Evolutionary conservation across 2,888 invertebrate genomes (phyloP).

Genomic region (Dicycla oo): DNA sequence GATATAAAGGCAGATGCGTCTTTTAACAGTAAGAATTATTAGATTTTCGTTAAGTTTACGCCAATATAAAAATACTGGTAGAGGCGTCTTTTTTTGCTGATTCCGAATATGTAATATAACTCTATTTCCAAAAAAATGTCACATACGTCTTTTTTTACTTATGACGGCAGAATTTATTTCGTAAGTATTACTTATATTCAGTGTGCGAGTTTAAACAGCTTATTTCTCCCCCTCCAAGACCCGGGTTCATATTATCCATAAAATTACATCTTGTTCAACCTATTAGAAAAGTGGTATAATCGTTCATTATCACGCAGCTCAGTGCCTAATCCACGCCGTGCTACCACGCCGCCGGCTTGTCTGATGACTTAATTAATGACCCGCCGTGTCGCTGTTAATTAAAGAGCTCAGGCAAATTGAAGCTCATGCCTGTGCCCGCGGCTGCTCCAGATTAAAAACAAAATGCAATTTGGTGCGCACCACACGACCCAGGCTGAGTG

Average conservation of each 20-base stretch:
- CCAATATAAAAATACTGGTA: too few relatives aligned
- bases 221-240: constrained; percentile 4
- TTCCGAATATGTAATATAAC: too few relatives aligned
- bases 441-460: constrained; percentile 85
- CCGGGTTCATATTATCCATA: constrained; percentile 45
- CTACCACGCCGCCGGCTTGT: constrained; percentile 80
- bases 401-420: constrained; percentile 88
- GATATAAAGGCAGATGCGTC: too few relatives aligned
- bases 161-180: too few relatives aligned
- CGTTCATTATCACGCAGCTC: constrained; percentile 81
- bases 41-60: too few relatives aligned
- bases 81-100: too few relatives aligned
- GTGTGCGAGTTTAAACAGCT: constrained; percentile 16
- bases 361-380: constrained; percentile 90
- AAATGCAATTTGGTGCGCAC: constrained; percentile 83
- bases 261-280: constrained; percentile 55
- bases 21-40: too few relatives aligned
- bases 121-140: too few relatives aligned
- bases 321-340: constrained; percentile 81
- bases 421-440: constrained; percentile 81
- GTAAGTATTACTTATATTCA: too few relatives aligned
- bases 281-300: constrained; percentile 74
- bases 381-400: constrained; percentile 88
- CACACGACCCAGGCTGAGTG: constrained; percentile 71
- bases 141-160: too few relatives aligned